Evolutionary conservation across 2,888 invertebrate genomes (phyloP), one percentile per base, ranked within the genome.

Genomic region (Elmis aenea): DNA sequence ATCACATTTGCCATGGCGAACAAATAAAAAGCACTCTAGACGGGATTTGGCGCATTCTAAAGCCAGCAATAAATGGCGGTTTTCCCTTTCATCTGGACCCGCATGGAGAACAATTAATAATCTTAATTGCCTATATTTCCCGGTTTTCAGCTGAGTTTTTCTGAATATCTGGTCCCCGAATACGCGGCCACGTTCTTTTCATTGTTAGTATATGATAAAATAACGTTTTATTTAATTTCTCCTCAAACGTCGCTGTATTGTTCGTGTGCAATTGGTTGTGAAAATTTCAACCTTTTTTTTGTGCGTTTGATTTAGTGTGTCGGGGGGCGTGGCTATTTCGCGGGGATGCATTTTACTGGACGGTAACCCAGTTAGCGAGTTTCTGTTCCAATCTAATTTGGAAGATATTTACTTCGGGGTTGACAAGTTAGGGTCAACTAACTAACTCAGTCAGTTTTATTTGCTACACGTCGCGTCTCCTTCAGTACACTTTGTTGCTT

Each of bases 81-180:
- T 48, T n/a, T 48, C 47, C 44, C 46, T 51, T 46, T 50, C 48
- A 44, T 43, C 43, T 42, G 10, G 27, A 39, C 46, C 50, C 48
- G 47, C 46, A 49, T 50, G 43, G 47, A 45, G 52, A 49, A 54
- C 53, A 55, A 55, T 55, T 55, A 55, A 55, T 55, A 54, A 51
- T 55, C 52, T 55, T 55, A 55, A 55, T 55, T 55, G 53, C 49
- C 55, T 48, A 54, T 55, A 55, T 54, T 54, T 54, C 46, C 42
- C 47, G 42, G 45, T 47, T 51, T 46, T 42, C 48, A 33, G 33
- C 27, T 42, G 38, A 34, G 45, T 46, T 45, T 46, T 48, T 43
- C 33, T 35, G 44, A 43, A 42, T 46, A 45, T 31, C 40, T 38
- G 40, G 42, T 42, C 33, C 33, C 38, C 38, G 35, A 28, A 10